phyloP scores from a whole-genome alignment of 2,113 vertebrate species.

The Paratilapia polleni region DNA sequence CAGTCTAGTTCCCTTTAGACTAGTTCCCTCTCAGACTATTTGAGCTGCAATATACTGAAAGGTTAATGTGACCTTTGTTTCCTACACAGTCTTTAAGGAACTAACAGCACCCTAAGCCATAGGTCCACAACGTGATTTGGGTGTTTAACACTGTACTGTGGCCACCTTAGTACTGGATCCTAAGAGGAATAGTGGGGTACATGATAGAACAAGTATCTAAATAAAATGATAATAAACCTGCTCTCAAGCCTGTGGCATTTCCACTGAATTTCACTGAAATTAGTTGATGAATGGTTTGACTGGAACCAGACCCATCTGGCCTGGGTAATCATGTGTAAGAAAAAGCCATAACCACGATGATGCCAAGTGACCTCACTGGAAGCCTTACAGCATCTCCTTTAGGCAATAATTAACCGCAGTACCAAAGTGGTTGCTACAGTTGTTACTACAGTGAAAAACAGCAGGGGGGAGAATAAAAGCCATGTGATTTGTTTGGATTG shows the following conservation, averaged over 20 bases:
- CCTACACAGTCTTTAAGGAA: background rate
- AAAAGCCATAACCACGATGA: background rate
- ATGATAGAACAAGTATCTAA: background rate
- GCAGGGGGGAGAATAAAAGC: background rate
- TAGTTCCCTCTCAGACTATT: background rate
- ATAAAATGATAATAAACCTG: background rate
- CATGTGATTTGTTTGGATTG: conserved; percentile 5
- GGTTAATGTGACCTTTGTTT: background rate
- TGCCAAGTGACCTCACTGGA: background rate
- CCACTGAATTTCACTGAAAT: background rate
- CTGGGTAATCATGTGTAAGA: background rate
- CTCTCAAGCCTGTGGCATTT: background rate
- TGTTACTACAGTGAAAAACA: background rate
- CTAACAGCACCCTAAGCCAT: background rate
- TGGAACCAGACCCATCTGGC: background rate
- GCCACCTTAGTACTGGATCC: background rate
- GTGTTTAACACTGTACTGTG: background rate
- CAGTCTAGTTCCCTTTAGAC: background rate
- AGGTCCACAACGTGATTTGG: background rate
- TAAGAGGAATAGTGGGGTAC: background rate
- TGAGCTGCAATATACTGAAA: background rate
- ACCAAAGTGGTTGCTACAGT: background rate
- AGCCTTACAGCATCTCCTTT: background rate
- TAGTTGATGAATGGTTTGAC: background rate
- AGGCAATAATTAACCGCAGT: conserved; percentile 37